Conservation (phyloP, 2,113 vertebrate genomes). For the Erythrocercus mccallii region DNA sequence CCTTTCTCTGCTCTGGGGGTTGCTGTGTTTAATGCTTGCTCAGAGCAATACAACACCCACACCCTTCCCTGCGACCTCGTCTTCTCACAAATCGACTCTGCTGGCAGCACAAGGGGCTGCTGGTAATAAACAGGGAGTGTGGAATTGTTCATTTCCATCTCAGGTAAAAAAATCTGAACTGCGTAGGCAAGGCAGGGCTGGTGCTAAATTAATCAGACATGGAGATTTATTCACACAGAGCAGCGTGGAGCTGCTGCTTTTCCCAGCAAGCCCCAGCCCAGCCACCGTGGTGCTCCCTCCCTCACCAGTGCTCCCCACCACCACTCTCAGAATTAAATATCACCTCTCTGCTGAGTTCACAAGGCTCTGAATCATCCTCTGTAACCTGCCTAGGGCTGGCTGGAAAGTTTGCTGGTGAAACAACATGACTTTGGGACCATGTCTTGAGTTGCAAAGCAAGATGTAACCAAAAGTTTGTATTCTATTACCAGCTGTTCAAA, state of each 20-base stretch:
- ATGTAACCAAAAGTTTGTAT: neutral
- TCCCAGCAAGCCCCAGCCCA: neutral
- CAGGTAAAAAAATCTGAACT: neutral
- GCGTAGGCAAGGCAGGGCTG: neutral
- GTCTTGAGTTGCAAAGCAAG: neutral
- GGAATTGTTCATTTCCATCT: neutral
- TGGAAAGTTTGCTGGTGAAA: neutral
- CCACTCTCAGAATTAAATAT: neutral
- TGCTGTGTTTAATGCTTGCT: neutral
- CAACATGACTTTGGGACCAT: fast-evolving
- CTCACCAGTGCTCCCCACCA: neutral
- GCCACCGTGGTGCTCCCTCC: neutral
- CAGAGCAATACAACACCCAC: neutral
- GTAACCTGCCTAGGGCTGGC: neutral
- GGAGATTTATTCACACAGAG: neutral
- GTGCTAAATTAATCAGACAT: neutral
- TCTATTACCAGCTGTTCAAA: neutral
- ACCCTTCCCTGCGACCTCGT: neutral
- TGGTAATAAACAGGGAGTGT: neutral
- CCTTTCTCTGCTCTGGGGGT: neutral
- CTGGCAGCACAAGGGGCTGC: neutral
- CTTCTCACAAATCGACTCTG: neutral
- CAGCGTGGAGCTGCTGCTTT: neutral
- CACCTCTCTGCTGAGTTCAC: neutral
- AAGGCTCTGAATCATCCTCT: neutral